Evolutionary conservation across 2,113 vertebrate species (phyloP).

Genomic region (Trematocara variabile): DNA sequence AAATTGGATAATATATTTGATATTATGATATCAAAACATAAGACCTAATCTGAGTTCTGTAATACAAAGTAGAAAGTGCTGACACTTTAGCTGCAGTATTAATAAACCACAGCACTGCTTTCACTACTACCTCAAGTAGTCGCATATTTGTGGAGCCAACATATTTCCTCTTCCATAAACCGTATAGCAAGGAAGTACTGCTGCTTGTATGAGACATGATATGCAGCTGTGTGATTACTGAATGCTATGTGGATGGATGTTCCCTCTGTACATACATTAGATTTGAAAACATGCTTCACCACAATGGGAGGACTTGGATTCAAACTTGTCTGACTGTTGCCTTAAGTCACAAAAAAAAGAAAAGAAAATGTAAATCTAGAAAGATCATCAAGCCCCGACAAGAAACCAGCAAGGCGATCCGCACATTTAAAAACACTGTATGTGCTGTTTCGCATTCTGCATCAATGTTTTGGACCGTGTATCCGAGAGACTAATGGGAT

Average conservation of each 20-base stretch:
- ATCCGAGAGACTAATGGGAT: slow-evolving; percentile 43
- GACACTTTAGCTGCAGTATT: neutral
- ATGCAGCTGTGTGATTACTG: neutral
- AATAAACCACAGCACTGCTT: neutral
- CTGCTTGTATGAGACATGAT: neutral
- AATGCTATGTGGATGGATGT: slow-evolving; percentile 3
- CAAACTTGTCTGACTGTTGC: neutral
- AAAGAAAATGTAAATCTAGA: slow-evolving; percentile 1
- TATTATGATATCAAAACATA: neutral
- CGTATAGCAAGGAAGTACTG: neutral
- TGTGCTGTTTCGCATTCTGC: neutral
- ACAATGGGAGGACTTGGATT: neutral
- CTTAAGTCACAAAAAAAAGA: neutral
- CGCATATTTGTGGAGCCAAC: neutral
- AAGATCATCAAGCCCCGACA: slow-evolving; percentile 21
- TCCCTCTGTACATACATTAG: slow-evolving; percentile 22
- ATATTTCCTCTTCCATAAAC: neutral
- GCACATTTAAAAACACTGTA: slow-evolving; percentile 15
- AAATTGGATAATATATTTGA: neutral
- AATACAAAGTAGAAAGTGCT: neutral
- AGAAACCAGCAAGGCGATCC: slow-evolving; percentile 13
- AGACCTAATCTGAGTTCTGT: neutral
- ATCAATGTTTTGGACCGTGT: slow-evolving; percentile 3
- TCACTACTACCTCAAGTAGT: neutral
- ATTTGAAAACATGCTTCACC: neutral